phyloP scores from a whole-genome alignment of 2,888 invertebrate species.

The Phorcus lineatus region DNA sequence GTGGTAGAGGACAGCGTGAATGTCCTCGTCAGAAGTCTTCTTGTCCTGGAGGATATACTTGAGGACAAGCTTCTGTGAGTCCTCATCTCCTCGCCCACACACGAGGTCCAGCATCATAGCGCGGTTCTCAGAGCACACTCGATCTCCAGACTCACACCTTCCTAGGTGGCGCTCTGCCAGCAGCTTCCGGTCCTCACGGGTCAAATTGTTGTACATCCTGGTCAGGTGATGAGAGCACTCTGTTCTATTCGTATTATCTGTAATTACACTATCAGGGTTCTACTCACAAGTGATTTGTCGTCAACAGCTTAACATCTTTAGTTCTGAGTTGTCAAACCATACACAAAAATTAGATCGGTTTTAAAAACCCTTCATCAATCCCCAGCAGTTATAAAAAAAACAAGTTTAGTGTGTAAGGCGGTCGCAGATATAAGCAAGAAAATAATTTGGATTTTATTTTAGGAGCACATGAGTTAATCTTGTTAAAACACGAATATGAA shows the following conservation, averaged over 20 bases:
- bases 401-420: no score
- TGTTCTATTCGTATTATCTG: not conserved
- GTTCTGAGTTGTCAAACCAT: no score
- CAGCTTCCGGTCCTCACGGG: not conserved
- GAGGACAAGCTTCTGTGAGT: conserved; percentile 15
- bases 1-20: not conserved
- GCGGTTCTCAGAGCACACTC: not conserved
- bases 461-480: no score
- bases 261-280: not conserved
- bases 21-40: not conserved
- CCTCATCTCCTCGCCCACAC: not conserved
- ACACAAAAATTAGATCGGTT: no score
- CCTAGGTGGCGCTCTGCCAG: not conserved
- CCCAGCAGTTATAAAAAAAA: no score
- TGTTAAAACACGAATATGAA: no score
- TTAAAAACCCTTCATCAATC: no score
- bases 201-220: not conserved
- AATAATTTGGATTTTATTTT: no score
- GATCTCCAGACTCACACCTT: not conserved
- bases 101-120: conserved; percentile 14
- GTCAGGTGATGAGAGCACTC: not conserved
- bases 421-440: no score
- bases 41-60: not conserved
- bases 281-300: no score
- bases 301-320: no score